Base-by-base conservation (phyloP, 92 coral and sea anemone species). In the Scolanthus callimorphus region DNA sequence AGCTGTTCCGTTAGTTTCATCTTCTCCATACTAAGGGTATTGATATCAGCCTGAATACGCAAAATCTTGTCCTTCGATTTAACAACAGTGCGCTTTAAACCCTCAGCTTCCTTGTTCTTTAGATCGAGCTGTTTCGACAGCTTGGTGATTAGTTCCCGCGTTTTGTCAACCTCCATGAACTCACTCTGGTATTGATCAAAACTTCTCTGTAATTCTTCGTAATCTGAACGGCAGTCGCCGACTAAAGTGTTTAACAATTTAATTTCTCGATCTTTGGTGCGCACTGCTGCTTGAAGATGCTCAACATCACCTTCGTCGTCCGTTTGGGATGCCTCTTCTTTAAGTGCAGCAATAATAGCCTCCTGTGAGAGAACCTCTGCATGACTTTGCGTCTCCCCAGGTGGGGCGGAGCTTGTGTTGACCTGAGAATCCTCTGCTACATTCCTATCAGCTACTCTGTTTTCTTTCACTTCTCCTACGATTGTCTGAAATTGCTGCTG, bases 151-250 rank as follows among this genome's bases (percentile, higher is more conserved):
- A 23, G 25, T 6, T 46, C 63, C 15, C 73, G 39, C 43, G 53
- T 67, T 23, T 38, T 43, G 39, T 67, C 73, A 9, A 67, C 73
- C 27, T 67, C 55, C 1, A 12, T 43, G 20, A 67, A 67, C 17
- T 67, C 73, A 2, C 45, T 55, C 25, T 30, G 39, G 46, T 67
- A 67, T 17, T n/a, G 23, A 29, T 55, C 51, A 39, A 67, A 67
- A 24, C 63, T 67, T 3, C 45, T 37, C 51, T 67, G 73, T 8
- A 67, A 50, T 11, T 67, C 73, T 41, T 67, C 73, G 31, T 67
- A 67, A 59, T 67, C 73, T 0, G 37, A 15, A 3, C 73, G 62
- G 45, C 73, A 67, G 45, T 37, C 20, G 11, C 39, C 60, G 2
- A 68, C 34, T 15, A 56, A 28, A 12, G 44, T 57, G 6, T 68